Evolutionary conservation across 2,888 invertebrate species (phyloP).

Genomic region (Parnassius apollo): DNA sequence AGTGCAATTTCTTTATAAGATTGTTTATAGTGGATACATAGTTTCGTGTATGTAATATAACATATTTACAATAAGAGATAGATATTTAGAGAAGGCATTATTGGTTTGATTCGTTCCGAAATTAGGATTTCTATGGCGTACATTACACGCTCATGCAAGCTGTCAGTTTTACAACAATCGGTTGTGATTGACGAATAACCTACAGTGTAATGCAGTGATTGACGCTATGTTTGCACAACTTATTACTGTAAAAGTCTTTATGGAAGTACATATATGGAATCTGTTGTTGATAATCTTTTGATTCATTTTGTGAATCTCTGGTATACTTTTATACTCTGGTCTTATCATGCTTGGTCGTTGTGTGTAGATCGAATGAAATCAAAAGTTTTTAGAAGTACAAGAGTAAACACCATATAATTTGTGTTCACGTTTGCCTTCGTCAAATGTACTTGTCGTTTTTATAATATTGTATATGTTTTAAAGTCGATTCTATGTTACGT

Average conservation of each 20-base stretch:
- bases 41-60: constrained; percentile 6
- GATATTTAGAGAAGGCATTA: constrained; percentile 12
- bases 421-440: background rate
- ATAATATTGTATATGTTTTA: too few species aligned
- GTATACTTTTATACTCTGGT: too few species aligned
- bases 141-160: too few species aligned
- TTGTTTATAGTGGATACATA: constrained; percentile 15
- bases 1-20: constrained; percentile 43
- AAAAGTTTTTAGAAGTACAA: constrained; percentile 10
- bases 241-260: background rate
- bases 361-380: too few species aligned
- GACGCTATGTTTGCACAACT: constrained; percentile 6
- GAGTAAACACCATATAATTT: constrained; percentile 1
- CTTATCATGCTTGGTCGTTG: too few species aligned
- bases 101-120: too few species aligned
- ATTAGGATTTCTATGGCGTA: background rate
- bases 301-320: too few species aligned
- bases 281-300: constrained; percentile 1
- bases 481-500: background rate
- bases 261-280: background rate
- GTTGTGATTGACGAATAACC: too few species aligned
- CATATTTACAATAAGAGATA: constrained; percentile 3
- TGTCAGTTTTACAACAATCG: too few species aligned
- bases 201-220: too few species aligned
- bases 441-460: too few species aligned